Conservation (phyloP, 2,113 vertebrate genomes). For the Coreoperca whiteheadi region DNA sequence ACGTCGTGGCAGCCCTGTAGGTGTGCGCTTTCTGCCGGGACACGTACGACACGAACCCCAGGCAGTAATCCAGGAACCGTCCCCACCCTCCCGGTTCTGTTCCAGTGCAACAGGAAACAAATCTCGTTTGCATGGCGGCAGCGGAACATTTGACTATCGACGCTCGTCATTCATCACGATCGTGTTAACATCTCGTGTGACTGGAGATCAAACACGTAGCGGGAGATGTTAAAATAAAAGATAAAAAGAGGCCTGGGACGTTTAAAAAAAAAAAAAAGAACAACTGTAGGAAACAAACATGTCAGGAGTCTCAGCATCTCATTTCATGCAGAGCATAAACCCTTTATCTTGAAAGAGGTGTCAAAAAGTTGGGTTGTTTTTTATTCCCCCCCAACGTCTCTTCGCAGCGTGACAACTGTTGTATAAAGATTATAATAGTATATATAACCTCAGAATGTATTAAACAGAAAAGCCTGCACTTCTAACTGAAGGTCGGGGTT, state of each 20-base stretch:
- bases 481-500: not conserved
- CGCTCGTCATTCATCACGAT: not conserved
- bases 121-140: conserved; percentile 67
- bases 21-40: not conserved
- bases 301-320: not conserved
- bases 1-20: not conserved
- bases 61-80: conserved; percentile 30
- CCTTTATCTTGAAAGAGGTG: not conserved
- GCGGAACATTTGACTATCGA: conserved; percentile 39
- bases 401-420: not conserved
- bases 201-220: not conserved
- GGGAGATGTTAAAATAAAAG: no score
- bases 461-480: not conserved
- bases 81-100: not conserved
- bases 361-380: not conserved
- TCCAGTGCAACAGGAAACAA: conserved; percentile 51
- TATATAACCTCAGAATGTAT: not conserved
- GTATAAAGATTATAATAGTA: no score
- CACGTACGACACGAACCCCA: not conserved
- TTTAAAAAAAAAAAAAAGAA: no score
- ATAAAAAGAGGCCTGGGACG: not conserved
- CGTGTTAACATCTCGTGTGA: no score
- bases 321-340: not conserved
- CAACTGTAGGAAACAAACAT: not conserved
- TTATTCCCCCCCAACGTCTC: not conserved